A percentile compares a stretch with the other conserved stretches of the same genome.
Conservation (phyloP, 2,113 vertebrate genomes). For the Sapayoa aenigma region DNA sequence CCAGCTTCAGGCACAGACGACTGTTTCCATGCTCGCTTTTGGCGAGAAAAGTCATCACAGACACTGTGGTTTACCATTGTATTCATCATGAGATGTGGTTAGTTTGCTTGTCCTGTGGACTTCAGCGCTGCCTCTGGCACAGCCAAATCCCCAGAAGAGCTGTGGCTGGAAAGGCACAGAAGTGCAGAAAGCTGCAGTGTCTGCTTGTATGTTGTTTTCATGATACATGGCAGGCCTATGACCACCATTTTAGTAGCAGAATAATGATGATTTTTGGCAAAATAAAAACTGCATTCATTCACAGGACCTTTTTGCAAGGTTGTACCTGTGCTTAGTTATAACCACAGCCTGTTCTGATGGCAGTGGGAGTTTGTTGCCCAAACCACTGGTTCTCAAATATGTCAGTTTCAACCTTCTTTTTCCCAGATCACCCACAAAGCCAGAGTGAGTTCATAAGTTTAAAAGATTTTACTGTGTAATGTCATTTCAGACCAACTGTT, state of each 20-base stretch:
- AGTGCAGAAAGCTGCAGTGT: background rate
- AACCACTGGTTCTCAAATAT: background rate
- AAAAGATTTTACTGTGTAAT: background rate
- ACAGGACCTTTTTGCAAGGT: background rate
- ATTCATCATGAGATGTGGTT: background rate
- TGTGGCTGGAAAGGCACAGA: background rate
- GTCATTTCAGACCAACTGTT: background rate
- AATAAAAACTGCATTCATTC: background rate
- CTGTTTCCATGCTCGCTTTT: background rate
- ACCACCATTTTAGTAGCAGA: background rate
- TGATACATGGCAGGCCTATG: background rate
- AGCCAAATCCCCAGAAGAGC: background rate
- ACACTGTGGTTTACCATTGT: background rate
- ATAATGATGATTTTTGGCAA: background rate
- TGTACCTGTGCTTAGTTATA: background rate
- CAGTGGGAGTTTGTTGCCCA: background rate
- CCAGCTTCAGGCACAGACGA: background rate
- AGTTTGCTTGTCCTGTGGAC: background rate
- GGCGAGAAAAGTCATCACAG: background rate
- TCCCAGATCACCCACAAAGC: background rate
- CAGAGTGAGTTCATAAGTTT: background rate
- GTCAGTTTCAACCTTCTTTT: background rate
- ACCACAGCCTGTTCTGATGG: background rate
- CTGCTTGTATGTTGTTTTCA: background rate
- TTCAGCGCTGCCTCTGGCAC: background rate